Base-by-base conservation (phyloP, 2,113 vertebrate genomes). In the Cinclus cinclus region DNA sequence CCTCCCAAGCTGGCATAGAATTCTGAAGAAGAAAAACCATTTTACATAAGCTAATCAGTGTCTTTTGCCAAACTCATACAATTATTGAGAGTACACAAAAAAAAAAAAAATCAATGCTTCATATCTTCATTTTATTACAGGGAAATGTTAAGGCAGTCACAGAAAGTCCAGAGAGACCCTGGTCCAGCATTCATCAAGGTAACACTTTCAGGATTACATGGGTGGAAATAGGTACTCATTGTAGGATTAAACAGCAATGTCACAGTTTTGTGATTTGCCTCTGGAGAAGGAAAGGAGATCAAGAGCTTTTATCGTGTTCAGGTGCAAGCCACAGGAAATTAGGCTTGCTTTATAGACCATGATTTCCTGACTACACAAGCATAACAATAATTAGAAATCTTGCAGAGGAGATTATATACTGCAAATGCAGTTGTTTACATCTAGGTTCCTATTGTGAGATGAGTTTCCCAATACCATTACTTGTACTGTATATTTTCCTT, bases 251-350 rank as follows among this genome's bases (percentile, higher is more conserved):
- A 78, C 50, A 78, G 49, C 62, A 75, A 68, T 88, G 91, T 95
- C 77, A 94, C 86, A 94, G 89, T 83, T 94, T 83, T 78, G 81
- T 95, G 93, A 97, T 94, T 95, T 95, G 91, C 87, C 93, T 94
- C 95, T 96, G 90, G 92, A 96, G 90, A 94, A 95, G 83, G 78
- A 85, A 95, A 86, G 75, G 79, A 94, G 95, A 96, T 96, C 96
- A 96, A 95, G 90, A 95, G 95, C 90, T 96, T 95, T 96, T 96
- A 97, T 95, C 68, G 81, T 96, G 92, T 90, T 96, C 96, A 96
- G 87, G 93, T 96, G 96, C 92, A 97, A 97, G 89, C 68, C 69
- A 94, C 93, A 96, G 93, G 96, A 96, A 96, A 96, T 97, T 93
- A 95, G 89, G 73, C 63, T 92, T 97, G 95, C 87, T 97, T 97